A percentile compares a stretch with the other conserved stretches of the same genome.
Evolutionary conservation across 2,888 invertebrate species (phyloP).

Genomic region (Scelioninae gen. 2): DNA sequence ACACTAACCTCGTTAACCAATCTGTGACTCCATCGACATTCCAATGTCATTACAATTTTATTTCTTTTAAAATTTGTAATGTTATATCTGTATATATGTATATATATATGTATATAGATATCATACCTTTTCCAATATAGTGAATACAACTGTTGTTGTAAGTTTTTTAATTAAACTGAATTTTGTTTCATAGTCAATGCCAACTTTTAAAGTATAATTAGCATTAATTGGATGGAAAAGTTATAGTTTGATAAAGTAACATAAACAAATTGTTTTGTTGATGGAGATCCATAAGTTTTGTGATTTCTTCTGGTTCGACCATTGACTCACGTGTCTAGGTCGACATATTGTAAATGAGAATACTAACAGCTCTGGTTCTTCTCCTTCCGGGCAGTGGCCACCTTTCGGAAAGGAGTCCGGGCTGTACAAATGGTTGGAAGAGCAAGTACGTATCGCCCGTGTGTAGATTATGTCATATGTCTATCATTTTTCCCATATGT

Average conservation of each 20-base stretch:
- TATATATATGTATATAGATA: too few species aligned
- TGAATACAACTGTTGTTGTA: too few species aligned
- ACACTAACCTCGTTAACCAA: slow-evolving; percentile 37
- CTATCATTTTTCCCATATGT: slow-evolving; percentile 63
- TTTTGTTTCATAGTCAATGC: too few species aligned
- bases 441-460: slow-evolving; percentile 92
- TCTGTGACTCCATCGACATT: slow-evolving; percentile 44
- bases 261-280: slow-evolving; percentile 45
- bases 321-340: slow-evolving; percentile 67
- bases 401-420: slow-evolving; percentile 99
- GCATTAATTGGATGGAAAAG: neutral
- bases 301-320: slow-evolving; percentile 46
- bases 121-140: too few species aligned
- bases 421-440: slow-evolving; percentile 99
- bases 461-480: slow-evolving; percentile 75
- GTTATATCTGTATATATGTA: neutral
- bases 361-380: slow-evolving; percentile 77
- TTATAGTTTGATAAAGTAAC: neutral
- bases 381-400: slow-evolving; percentile 90
- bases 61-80: slow-evolving; percentile 10
- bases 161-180: too few species aligned
- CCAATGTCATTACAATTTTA: slow-evolving; percentile 1
- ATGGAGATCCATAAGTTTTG: slow-evolving; percentile 54
- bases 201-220: too few species aligned
- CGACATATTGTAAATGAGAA: slow-evolving; percentile 70